Evolutionary conservation across 2,797 vertebrate species (phyloP), one percentile per base, ranked within the genome.

Genomic region (Labeo calbasu): DNA sequence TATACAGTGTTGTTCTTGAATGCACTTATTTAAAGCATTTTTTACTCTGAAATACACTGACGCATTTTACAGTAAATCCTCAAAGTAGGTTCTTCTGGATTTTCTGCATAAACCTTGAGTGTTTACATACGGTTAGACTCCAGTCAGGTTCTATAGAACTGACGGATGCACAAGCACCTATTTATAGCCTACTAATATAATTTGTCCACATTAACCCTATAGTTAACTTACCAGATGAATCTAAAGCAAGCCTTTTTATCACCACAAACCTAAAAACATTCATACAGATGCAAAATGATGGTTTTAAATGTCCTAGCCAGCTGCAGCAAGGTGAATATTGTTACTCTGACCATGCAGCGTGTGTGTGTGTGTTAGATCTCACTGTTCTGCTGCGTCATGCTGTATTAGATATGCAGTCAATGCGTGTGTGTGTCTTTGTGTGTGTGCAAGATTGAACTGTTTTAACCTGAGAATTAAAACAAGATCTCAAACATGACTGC

Each of bases 391-490:
- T 76, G n/a, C 6, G 61, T 83, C 71, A 68, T 55, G 40, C 79
- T 66, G 48, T 66, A 61, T 46, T 59, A 17, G 14, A 50, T 15
- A 51, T 63, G 40, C 70, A 36, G 43, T 23, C 19, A 1, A 0
- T 69, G 21, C 1, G 32, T n/a, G 28, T 53, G 28, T 82, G 63
- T 65, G 61, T 70, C 73, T 69, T 9, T 36, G 19, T 57, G 70
- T 63, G 69, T 17, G 48, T 61, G 25, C n/a, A 1, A 8, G 13
- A 25, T 71, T 46, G 25, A 48, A 51, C 53, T 71, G 66, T 19
- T 90, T 89, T 91, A 91, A 91, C 82, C 91, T 88, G 86, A 87
- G 87, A 77, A 87, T 92, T 88, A 81, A 91, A 82, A 86, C 81
- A 55, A 86, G 87, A 88, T 80, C 48, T 80, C 78, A 53, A 87